Conservation (phyloP, 2,797 vertebrate genomes). For the Psittacula derbiana region DNA sequence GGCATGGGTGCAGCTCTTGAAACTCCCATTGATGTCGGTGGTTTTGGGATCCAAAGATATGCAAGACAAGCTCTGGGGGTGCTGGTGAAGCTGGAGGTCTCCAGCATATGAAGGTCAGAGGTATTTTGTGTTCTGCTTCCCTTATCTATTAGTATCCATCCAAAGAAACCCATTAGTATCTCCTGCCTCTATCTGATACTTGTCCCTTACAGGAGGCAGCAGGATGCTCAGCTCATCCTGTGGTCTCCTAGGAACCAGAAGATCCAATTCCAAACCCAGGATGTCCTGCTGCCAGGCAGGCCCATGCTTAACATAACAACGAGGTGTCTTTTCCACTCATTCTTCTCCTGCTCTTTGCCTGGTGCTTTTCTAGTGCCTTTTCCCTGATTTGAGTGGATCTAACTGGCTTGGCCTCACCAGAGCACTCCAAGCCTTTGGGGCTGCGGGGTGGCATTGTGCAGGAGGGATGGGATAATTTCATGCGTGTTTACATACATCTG, state of each 20-base stretch:
- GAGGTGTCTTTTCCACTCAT: neutral
- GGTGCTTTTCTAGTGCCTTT: neutral
- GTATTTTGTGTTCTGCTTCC: neutral
- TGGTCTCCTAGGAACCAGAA: neutral
- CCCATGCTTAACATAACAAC: neutral
- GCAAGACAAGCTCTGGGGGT: neutral
- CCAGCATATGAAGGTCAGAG: neutral
- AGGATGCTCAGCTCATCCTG: neutral
- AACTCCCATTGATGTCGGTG: neutral
- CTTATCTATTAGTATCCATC: neutral
- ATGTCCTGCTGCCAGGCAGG: neutral
- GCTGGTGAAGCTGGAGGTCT: neutral
- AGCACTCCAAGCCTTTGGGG: neutral
- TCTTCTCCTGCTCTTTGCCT: neutral
- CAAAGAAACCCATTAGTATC: neutral
- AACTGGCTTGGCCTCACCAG: neutral
- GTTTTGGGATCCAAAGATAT: neutral
- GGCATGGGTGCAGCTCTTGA: neutral
- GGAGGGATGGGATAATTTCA: conserved; percentile 53
- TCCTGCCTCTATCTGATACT: neutral
- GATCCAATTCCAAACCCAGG: neutral
- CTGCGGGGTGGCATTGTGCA: conserved; percentile 12
- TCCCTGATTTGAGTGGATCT: neutral
- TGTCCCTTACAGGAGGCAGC: neutral
- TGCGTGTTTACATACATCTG: conserved; percentile 67